Conservation (phyloP, 2,888 invertebrate species). For the Volucella zonaria region DNA sequence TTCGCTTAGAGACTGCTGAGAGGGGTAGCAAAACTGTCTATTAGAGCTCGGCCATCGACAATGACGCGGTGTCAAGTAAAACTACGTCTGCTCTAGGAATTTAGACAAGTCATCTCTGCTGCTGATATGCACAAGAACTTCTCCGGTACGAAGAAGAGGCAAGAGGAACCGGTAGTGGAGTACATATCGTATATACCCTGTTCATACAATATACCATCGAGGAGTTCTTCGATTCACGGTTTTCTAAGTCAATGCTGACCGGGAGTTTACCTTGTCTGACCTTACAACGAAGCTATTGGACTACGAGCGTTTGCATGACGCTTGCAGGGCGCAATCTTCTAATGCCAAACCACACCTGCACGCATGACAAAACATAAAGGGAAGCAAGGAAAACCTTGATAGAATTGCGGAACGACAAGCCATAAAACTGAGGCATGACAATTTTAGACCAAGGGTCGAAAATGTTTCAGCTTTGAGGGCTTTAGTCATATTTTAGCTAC, state of each 20-base stretch:
- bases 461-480: constrained; percentile 10
- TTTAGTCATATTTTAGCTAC: constrained; percentile 18
- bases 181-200: background rate
- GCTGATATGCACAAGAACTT: constrained; percentile 2
- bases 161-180: background rate
- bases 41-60: background rate
- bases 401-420: background rate
- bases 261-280: background rate
- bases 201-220: constrained; percentile 25
- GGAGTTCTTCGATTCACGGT: background rate
- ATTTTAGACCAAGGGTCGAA: constrained; percentile 4
- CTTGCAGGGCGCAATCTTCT: too few species aligned
- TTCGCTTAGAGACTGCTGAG: constrained; percentile 13
- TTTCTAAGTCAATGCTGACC: constrained; percentile 17
- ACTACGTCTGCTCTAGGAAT: constrained; percentile 5
- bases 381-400: background rate
- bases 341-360: too few species aligned
- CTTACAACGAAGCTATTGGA: background rate
- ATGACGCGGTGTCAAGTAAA: background rate
- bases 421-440: constrained; percentile 9
- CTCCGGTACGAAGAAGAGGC: background rate
- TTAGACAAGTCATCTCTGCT: background rate
- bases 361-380: background rate
- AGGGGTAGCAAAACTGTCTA: background rate
- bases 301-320: too few species aligned